A percentile compares a stretch with the other conserved stretches of the same genome.
phyloP scores from a whole-genome alignment of 2,113 vertebrate genomes.

The Onychostruthus taczanowskii region DNA sequence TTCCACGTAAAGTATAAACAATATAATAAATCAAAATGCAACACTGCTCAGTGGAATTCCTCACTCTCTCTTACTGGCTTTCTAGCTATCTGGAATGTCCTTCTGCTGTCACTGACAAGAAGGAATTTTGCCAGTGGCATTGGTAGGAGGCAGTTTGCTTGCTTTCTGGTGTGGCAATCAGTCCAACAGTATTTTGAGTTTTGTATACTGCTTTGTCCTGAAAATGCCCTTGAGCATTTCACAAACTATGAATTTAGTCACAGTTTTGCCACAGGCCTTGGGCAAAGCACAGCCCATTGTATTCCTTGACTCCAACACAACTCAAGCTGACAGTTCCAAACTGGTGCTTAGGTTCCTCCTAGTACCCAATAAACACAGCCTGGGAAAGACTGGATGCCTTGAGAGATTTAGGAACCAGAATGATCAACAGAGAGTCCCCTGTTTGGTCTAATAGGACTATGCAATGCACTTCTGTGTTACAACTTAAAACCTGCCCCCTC shows the following conservation, averaged over 20 bases:
- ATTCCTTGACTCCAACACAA: neutral
- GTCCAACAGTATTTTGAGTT: neutral
- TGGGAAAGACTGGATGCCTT: neutral
- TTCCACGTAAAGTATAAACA: neutral
- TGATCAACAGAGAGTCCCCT: neutral
- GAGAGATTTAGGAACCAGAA: neutral
- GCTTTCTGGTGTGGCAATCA: neutral
- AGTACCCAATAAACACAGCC: neutral
- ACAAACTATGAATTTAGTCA: neutral
- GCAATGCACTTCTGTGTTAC: neutral
- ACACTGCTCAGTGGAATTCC: neutral
- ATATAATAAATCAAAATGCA: neutral
- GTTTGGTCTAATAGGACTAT: neutral
- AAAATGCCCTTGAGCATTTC: neutral
- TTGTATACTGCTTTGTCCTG: neutral
- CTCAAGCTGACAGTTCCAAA: neutral
- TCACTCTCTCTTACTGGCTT: neutral
- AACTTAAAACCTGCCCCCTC: neutral
- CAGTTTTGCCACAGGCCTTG: neutral
- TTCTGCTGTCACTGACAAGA: neutral
- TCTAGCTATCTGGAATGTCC: neutral
- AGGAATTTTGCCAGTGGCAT: neutral
- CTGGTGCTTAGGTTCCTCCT: neutral
- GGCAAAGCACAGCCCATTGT: neutral
- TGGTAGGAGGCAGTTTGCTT: neutral